Evolutionary conservation across 1,140 invertebrate genomes (phyloP).

Genomic region (Hyposmocoma kahamanoa): DNA sequence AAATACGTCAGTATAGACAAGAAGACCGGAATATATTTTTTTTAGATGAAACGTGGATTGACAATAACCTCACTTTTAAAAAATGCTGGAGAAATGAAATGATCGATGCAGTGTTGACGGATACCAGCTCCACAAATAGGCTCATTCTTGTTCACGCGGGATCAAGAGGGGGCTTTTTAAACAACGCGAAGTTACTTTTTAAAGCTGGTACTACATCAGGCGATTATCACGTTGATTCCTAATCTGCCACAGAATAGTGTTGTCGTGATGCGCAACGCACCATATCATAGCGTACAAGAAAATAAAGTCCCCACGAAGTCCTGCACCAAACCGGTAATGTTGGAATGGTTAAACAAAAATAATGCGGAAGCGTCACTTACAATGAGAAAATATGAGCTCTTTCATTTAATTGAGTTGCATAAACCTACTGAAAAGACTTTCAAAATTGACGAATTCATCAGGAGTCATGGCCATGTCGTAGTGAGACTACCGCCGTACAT

Average conservation of each 20-base stretch:
- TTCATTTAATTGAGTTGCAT: constrained; percentile 10
- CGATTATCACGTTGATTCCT: neutral
- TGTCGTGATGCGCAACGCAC: constrained; percentile 16
- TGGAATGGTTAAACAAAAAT: constrained; percentile 20
- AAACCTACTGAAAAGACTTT: constrained; percentile 6
- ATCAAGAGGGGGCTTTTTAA: neutral
- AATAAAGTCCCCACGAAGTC: constrained; percentile 20
- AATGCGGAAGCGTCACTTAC: constrained; percentile 9
- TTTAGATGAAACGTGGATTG: no score
- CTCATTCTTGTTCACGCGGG: neutral
- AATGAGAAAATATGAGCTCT: constrained; percentile 21
- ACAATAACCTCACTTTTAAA: no score
- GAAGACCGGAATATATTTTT: no score
- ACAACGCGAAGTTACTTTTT: neutral
- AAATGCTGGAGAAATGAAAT: no score
- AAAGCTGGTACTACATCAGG: no score
- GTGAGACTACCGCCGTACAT: no score
- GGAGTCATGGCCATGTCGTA: no score
- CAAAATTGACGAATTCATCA: constrained; percentile 8
- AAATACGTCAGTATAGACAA: no score
- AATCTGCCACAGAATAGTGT: neutral
- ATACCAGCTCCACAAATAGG: neutral
- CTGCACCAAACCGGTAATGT: constrained; percentile 18
- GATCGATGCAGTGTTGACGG: no score
- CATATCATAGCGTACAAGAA: constrained; percentile 14